phyloP scores from a whole-genome alignment of 1,140 invertebrate genomes.

The Anoplolepis gracilipes region DNA sequence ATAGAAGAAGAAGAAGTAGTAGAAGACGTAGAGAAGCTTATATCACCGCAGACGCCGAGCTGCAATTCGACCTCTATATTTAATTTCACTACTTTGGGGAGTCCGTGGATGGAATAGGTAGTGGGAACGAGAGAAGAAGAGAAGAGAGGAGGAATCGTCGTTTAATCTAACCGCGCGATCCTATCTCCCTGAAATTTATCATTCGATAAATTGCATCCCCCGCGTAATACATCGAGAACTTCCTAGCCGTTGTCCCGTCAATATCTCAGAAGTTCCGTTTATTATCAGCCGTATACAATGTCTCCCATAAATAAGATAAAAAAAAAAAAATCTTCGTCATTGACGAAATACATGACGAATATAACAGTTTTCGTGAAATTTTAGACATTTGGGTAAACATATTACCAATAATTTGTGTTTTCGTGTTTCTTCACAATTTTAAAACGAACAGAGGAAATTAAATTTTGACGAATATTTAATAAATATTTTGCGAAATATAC shows the following conservation, averaged over 20 bases:
- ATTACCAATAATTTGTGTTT: not conserved
- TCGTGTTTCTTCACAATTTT: not conserved
- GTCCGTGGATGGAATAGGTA: constrained; percentile 71
- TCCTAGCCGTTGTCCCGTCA: constrained; percentile 41
- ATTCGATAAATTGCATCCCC: constrained; percentile 84
- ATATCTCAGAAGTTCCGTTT: constrained; percentile 47
- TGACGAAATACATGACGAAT: not conserved
- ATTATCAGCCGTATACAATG: constrained; percentile 19
- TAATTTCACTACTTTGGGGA: constrained; percentile 81
- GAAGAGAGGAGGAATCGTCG: constrained; percentile 79
- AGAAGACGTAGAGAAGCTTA: constrained; percentile 59
- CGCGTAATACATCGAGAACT: constrained; percentile 28
- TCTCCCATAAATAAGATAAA: constrained; percentile 16
- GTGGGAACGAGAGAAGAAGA: constrained; percentile 63
- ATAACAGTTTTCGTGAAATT: not conserved
- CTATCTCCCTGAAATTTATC: constrained; percentile 85
- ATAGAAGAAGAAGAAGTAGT: not conserved
- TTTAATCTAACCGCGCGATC: constrained; percentile 86
- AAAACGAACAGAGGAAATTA: not conserved
- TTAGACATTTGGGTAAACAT: not conserved
- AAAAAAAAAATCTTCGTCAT: not conserved
- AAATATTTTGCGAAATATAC: not conserved
- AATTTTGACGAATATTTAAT: constrained; percentile 1
- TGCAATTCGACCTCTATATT: constrained; percentile 85
- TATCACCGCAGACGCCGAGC: constrained; percentile 75